Percentiles rank a stretch among this genome's conserved stretches.
These are phyloP conservation scores for Cacatua alba DNA, from an alignment of 2,113 vertebrate genomes.

Conservation along the genomic window DNA sequence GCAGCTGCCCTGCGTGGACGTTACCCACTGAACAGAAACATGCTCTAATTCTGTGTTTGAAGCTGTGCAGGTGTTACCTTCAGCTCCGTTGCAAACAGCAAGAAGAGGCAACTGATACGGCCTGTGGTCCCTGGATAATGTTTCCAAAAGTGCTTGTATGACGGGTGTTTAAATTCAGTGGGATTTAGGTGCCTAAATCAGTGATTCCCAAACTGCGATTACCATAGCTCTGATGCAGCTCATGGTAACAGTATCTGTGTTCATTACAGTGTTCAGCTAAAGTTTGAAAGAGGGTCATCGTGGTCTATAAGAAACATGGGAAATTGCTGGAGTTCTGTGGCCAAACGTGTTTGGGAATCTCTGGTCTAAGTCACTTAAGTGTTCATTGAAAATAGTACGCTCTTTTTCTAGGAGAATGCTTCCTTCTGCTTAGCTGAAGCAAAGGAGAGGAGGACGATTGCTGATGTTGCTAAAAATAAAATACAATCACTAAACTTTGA, in stretches of 20 bases:
- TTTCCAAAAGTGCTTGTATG: not conserved
- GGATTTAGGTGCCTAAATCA: not conserved
- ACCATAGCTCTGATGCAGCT: not conserved
- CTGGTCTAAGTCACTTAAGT: not conserved
- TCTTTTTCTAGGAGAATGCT: not conserved
- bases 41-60: not conserved
- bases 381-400: not conserved
- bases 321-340: not conserved
- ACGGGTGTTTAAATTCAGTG: not conserved
- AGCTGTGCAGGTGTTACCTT: not conserved
- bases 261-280: not conserved
- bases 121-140: not conserved
- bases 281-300: not conserved
- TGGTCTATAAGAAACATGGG: not conserved
- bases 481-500: not conserved
- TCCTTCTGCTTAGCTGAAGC: not conserved
- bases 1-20: not conserved
- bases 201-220: not conserved
- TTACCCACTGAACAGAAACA: accelerated
- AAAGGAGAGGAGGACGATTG: not conserved
- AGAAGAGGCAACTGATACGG: not conserved
- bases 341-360: not conserved
- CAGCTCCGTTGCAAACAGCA: not conserved
- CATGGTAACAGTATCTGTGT: not conserved
- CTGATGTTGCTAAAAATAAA: not conserved